Conservation (phyloP, 2,888 invertebrate genomes). For the Cordilura impudica region DNA sequence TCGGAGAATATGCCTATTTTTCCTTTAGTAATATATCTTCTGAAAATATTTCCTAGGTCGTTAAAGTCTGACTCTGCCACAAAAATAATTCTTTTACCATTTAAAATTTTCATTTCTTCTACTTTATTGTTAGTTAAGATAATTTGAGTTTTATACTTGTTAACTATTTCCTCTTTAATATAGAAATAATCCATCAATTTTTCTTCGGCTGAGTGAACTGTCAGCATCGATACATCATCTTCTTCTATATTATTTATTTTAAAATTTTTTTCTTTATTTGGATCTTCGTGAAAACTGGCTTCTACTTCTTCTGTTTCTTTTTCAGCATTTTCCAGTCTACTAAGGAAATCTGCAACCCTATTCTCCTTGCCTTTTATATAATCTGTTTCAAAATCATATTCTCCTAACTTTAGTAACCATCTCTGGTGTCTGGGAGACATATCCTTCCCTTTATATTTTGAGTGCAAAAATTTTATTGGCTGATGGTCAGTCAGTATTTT, state of each 20-base stretch:
- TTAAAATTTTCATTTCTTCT: slow-evolving; percentile 20
- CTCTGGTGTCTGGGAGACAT: slow-evolving; percentile 27
- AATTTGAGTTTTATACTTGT: slow-evolving; percentile 30
- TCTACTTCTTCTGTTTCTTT: neutral
- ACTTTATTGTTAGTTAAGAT: slow-evolving; percentile 37
- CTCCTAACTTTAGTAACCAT: neutral
- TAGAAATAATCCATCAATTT: slow-evolving; percentile 3
- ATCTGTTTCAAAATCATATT: neutral
- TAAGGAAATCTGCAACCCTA: neutral
- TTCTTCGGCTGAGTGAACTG: slow-evolving; percentile 20
- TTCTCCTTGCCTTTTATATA: neutral
- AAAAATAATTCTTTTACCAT: slow-evolving; percentile 52
- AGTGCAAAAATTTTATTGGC: slow-evolving; percentile 7
- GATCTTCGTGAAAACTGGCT: no score
- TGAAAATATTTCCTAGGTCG: slow-evolving; percentile 38
- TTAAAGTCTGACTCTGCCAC: slow-evolving; percentile 50
- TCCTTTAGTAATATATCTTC: slow-evolving; percentile 56
- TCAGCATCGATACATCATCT: slow-evolving; percentile 1
- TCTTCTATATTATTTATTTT: slow-evolving; percentile 15
- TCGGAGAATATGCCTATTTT: slow-evolving; percentile 55
- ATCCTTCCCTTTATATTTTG: slow-evolving; percentile 27
- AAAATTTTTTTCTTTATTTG: neutral
- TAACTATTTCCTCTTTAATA: slow-evolving; percentile 26
- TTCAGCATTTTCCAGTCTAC: neutral
- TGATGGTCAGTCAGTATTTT: slow-evolving; percentile 23